Evolutionary conservation across 64 coral and sea anemone species (phyloP).

Genomic region (Montipora efflorescens): DNA sequence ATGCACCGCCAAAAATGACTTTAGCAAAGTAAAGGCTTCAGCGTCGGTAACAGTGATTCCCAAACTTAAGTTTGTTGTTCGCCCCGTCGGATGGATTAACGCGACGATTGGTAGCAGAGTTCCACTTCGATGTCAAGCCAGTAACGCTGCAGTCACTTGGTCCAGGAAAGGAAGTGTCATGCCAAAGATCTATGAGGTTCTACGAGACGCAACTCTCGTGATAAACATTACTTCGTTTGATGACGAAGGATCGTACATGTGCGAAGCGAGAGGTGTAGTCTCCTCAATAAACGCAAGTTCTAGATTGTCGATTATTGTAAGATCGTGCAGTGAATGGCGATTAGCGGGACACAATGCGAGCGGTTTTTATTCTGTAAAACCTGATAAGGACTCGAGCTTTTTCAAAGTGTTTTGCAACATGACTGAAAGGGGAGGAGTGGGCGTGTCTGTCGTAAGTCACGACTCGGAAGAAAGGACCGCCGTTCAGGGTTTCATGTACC

Average conservation of each 20-base stretch:
- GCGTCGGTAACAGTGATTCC: constrained; percentile 39
- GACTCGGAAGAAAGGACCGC: constrained; percentile 45
- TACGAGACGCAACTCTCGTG: constrained; percentile 57
- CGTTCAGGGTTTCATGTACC: constrained; percentile 50
- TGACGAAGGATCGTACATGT: constrained; percentile 59
- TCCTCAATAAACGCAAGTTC: constrained; percentile 20
- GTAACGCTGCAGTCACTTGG: constrained; percentile 53
- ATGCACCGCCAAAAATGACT: constrained; percentile 61
- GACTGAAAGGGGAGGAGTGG: constrained; percentile 44
- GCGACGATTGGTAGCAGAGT: neutral
- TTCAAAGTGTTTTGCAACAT: constrained; percentile 72
- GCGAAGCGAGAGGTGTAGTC: constrained; percentile 28
- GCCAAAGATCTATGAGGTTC: constrained; percentile 29
- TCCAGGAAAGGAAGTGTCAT: constrained; percentile 6
- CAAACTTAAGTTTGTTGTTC: constrained; percentile 53
- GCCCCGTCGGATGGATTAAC: neutral
- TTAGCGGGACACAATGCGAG: constrained; percentile 37
- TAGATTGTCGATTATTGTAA: constrained; percentile 13
- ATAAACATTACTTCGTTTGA: constrained; percentile 39
- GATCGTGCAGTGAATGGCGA: constrained; percentile 72
- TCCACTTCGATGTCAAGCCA: constrained; percentile 36
- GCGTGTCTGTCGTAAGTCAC: constrained; percentile 71
- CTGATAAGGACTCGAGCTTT: constrained; percentile 10
- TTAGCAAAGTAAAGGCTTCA: constrained; percentile 48
- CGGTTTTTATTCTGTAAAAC: constrained; percentile 33